Percentiles rank a stretch among this genome's conserved stretches.
These are phyloP conservation scores for Solenopsis fugax DNA, from an alignment of 1,140 invertebrate genomes.

Conservation along the genomic window DNA sequence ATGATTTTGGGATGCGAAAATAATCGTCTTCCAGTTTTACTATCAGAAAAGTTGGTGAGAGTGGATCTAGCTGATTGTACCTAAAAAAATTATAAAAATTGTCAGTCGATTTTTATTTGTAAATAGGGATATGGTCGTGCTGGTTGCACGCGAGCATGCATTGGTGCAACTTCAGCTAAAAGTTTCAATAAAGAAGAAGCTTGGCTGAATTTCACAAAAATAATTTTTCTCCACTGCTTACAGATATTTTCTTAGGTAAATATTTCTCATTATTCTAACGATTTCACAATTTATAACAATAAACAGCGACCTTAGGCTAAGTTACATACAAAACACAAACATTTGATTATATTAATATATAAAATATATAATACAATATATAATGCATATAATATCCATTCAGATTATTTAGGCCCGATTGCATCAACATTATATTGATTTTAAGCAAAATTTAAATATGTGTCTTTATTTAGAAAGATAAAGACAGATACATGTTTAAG, in stretches of 20 bases:
- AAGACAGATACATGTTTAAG: too few relatives aligned
- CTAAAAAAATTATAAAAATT: constrained; percentile 80
- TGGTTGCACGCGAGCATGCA: constrained; percentile 66
- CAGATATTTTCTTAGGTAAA: neutral
- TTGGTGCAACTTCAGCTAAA: constrained; percentile 28
- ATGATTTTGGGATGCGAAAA: constrained; percentile 81
- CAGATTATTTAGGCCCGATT: neutral
- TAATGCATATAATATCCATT: constrained; percentile 5
- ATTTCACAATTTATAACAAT: neutral
- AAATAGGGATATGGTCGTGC: constrained; percentile 7
- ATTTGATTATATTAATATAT: neutral
- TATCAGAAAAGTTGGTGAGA: constrained; percentile 78
- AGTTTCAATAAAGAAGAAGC: constrained; percentile 30
- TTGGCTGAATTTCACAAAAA: neutral
- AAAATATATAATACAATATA: neutral
- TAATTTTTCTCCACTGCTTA: constrained; percentile 3
- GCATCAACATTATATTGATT: too few relatives aligned
- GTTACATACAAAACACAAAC: constrained; percentile 4
- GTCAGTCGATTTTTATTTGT: constrained; percentile 59
- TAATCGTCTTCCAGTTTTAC: constrained; percentile 81
- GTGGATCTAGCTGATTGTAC: constrained; percentile 79
- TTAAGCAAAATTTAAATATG: too few relatives aligned
- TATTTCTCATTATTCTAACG: constrained; percentile 13
- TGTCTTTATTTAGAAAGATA: too few relatives aligned
- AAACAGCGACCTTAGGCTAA: neutral